A percentile compares a stretch with the other conserved stretches of the same genome.
phyloP scores from a whole-genome alignment of 1,140 invertebrate species.

The Drosophila mayri region DNA sequence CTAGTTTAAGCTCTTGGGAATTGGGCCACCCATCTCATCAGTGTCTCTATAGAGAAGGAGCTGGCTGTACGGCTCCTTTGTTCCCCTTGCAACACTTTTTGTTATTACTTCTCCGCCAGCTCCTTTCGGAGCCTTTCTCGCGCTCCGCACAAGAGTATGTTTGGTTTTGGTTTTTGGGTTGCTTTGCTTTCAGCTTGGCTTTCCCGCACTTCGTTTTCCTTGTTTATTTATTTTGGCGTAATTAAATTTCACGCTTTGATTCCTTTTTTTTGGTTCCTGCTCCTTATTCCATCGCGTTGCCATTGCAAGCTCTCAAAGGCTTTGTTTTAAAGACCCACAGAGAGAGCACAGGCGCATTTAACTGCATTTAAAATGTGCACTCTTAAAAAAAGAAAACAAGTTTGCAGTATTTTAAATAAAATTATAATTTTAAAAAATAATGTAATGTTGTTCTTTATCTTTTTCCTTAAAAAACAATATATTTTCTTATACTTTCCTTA shows the following conservation, averaged over 20 bases:
- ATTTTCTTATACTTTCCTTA: not conserved
- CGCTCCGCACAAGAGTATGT: constrained; percentile 34
- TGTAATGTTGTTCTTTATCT: not conserved
- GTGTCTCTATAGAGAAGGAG: constrained; percentile 21
- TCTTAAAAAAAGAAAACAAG: not conserved
- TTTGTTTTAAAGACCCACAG: constrained; percentile 38
- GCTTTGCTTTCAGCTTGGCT: constrained; percentile 60
- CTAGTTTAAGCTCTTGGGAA: constrained; percentile 36
- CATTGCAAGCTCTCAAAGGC: constrained; percentile 37
- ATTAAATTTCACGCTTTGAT: constrained; percentile 81
- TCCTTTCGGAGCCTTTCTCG: constrained; percentile 4
- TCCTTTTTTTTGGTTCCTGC: constrained; percentile 13
- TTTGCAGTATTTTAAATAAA: not conserved
- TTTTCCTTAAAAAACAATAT: too few relatives aligned
- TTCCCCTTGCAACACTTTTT: constrained; percentile 46
- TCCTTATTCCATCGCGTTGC: constrained; percentile 2
- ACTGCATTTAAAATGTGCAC: constrained; percentile 14
- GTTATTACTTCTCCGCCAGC: constrained; percentile 32
- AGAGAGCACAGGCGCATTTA: constrained; percentile 10
- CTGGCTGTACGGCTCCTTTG: constrained; percentile 7
- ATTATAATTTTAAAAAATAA: not conserved
- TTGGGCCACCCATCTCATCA: constrained; percentile 32
- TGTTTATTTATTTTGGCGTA: constrained; percentile 78
- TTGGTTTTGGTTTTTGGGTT: constrained; percentile 57
- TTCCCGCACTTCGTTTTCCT: constrained; percentile 58